Conservation (phyloP, 2,113 vertebrate species). For the Sinosuthora webbiana region DNA sequence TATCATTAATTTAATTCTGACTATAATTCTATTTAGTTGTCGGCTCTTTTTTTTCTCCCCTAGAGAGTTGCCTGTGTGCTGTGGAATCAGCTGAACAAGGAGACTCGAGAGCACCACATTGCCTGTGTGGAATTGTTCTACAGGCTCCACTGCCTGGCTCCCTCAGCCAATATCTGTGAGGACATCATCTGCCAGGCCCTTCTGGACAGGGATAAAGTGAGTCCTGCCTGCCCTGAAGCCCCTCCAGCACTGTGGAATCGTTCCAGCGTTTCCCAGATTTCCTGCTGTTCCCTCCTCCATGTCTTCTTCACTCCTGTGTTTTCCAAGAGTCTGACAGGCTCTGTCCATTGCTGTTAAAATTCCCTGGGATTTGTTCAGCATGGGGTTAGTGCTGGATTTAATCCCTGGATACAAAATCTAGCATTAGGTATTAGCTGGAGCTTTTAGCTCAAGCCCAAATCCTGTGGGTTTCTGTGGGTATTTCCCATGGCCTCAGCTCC, state of each 20-base stretch:
- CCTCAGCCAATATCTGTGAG: constrained; percentile 89
- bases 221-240: neutral
- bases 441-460: neutral
- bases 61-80: constrained; percentile 89
- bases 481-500: neutral
- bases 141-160: constrained; percentile 92
- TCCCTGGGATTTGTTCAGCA: neutral
- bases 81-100: constrained; percentile 91
- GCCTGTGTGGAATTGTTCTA: constrained; percentile 94
- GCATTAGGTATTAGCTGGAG: neutral
- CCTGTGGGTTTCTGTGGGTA: neutral
- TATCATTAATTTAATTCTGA: neutral
- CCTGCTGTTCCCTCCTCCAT: neutral
- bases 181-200: constrained; percentile 94
- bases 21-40: neutral
- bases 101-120: constrained; percentile 88
- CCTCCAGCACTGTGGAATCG: neutral
- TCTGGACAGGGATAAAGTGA: constrained; percentile 86
- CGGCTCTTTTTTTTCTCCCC: neutral
- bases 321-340: neutral
- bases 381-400: neutral
- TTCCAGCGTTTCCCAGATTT: neutral
- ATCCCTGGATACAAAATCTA: neutral
- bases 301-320: neutral
- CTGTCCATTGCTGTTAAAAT: fast-evolving